These are phyloP conservation scores for Tiliqua scincoides DNA, from an alignment of 2,113 vertebrate species.

Conservation along the genomic window DNA sequence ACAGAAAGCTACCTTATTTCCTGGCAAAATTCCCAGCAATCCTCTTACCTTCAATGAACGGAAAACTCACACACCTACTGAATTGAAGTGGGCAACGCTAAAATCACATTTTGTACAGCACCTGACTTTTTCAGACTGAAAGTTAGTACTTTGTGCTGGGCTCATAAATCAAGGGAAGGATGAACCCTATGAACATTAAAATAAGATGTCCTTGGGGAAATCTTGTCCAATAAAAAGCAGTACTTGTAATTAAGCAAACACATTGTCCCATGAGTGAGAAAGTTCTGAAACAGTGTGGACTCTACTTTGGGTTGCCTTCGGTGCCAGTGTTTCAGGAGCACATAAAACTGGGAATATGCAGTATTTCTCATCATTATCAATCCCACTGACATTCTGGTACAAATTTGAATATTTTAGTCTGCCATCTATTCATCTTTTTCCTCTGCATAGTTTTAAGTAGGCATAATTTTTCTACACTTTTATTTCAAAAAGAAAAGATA, in stretches of 20 bases:
- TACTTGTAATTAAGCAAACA: not conserved
- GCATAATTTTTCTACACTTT: not conserved
- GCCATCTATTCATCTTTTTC: not conserved
- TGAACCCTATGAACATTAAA: not conserved
- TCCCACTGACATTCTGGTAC: fast-evolving
- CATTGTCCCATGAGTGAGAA: not conserved
- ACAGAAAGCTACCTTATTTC: not conserved
- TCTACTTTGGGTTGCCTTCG: not conserved
- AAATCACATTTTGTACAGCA: not conserved
- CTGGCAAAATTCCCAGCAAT: not conserved
- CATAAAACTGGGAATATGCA: not conserved
- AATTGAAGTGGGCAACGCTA: not conserved
- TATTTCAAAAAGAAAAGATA: too few relatives aligned
- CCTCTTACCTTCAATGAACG: not conserved
- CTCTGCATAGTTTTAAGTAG: not conserved
- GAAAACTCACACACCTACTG: not conserved
- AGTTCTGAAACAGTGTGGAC: not conserved
- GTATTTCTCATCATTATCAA: not conserved
- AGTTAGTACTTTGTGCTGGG: not conserved
- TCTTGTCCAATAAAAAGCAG: not conserved
- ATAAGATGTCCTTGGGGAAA: not conserved
- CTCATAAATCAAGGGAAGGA: not conserved
- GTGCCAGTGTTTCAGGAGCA: not conserved
- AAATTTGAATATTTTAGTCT: not conserved
- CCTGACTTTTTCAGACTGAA: not conserved